Evolutionary conservation across 2,113 vertebrate genomes (phyloP), one percentile per base, ranked within the genome.

Genomic region (Phaethornis superciliosus): DNA sequence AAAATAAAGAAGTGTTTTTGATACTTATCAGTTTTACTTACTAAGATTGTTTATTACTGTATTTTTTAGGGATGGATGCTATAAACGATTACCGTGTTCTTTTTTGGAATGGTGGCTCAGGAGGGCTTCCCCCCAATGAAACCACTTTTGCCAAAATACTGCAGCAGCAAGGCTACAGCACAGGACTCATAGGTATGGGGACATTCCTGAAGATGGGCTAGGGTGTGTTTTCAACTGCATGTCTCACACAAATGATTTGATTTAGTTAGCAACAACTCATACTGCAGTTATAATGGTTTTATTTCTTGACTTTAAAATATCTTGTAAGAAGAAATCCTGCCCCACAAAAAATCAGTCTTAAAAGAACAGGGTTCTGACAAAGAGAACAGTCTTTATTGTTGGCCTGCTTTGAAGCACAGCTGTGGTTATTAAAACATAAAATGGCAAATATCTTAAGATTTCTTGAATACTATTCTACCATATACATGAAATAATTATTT

Each of bases 101-200:
- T n/a, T 87, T 90, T n/a, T 98, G 97, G 97, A 74, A 90, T 3
- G 97, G 60, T 0, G 91, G 33, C 3, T 96, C 98, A 6, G 98
- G 98, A 37, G 98, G 98, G 0, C 97, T 98, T 33, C 98, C 98
- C 2, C 30, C 94, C 9, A 97, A 96, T 0, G 98, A 98, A 96
- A 97, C 95, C 1, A 98, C 98, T 6, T 98, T 98, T 74, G 97
- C 98, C 9, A 96, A 95, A 72, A 96, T 98, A 68, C 22, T 98
- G 33, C 79, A 96, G 55, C 90, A 91, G 1, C 90, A 87, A 87
- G 98, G 98, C 60, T 98, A 98, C 26, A 77, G 70, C 69, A 98
- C 98, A 2, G 98, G 97, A 32, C 86, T 98, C 1, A 94, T 98
- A 81, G 98, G 98, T 98, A 96, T 8, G 97, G 19, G 4, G 5